A percentile compares a stretch with the other conserved stretches of the same genome.
These are phyloP conservation scores for Buteo buteo DNA, from an alignment of 2,113 vertebrate species.

Conservation along the genomic window DNA sequence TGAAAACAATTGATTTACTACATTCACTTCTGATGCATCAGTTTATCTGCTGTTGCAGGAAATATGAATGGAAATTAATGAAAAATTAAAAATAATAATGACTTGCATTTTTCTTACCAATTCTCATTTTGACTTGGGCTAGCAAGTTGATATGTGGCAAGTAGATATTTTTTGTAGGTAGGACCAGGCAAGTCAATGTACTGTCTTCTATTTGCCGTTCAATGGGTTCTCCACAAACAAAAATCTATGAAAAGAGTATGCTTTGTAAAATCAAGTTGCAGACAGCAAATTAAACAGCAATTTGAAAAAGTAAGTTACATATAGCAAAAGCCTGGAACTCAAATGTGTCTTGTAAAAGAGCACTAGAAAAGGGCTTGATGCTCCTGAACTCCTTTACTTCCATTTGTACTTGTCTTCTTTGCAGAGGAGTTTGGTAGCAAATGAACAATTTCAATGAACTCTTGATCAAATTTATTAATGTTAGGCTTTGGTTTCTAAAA, in stretches of 20 bases:
- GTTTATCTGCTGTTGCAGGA: neutral
- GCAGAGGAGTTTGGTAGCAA: neutral
- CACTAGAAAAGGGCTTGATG: neutral
- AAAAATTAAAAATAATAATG: neutral
- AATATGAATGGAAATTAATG: neutral
- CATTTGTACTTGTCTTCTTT: neutral
- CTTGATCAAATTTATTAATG: neutral
- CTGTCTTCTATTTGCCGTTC: conserved; percentile 50
- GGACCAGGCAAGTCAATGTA: conserved; percentile 46
- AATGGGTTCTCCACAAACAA: conserved; percentile 75
- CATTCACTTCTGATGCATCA: neutral
- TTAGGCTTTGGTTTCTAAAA: neutral
- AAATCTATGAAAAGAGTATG: conserved; percentile 70
- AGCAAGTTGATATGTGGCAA: conserved; percentile 82
- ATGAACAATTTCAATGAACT: neutral
- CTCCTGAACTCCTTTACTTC: neutral
- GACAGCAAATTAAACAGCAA: neutral
- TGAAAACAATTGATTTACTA: neutral
- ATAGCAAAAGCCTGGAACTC: neutral
- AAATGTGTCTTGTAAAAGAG: neutral
- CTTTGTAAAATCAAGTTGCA: neutral
- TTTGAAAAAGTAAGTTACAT: neutral
- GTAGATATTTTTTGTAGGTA: conserved; percentile 82
- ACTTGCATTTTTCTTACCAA: conserved; percentile 75
- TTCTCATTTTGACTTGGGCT: conserved; percentile 79